Conservation (phyloP, 2,797 vertebrate genomes). For the Lemur catta region DNA sequence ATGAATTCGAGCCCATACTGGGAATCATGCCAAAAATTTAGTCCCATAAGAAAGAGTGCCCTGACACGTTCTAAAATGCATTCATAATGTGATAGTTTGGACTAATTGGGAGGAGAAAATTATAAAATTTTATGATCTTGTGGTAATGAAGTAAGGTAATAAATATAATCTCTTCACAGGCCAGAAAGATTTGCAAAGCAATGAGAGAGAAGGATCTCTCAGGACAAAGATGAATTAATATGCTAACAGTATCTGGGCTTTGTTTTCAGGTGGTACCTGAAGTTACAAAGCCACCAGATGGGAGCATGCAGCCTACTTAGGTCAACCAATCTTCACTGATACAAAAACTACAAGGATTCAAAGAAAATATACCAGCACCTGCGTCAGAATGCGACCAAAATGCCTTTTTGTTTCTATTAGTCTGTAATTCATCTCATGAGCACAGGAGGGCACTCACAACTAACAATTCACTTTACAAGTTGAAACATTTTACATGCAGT, state of each 20-base stretch:
- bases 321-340: background rate
- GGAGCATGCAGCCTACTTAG: background rate
- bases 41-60: background rate
- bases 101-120: background rate
- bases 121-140: background rate
- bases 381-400: background rate
- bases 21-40: background rate
- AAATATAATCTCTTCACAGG: background rate
- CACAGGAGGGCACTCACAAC: slow-evolving; percentile 76
- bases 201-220: background rate
- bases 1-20: background rate
- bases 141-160: background rate
- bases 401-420: background rate
- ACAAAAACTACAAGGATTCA: background rate
- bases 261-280: background rate
- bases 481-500: background rate
- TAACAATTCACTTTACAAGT: background rate
- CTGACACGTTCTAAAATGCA: background rate
- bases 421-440: slow-evolving; percentile 58
- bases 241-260: background rate
- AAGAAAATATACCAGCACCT: rapidly evolving
- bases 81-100: background rate
- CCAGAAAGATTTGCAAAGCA: background rate
- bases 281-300: background rate
- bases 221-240: background rate